These are phyloP conservation scores for Leucophenga varia DNA, from an alignment of 1,140 invertebrate species.

Conservation along the genomic window DNA sequence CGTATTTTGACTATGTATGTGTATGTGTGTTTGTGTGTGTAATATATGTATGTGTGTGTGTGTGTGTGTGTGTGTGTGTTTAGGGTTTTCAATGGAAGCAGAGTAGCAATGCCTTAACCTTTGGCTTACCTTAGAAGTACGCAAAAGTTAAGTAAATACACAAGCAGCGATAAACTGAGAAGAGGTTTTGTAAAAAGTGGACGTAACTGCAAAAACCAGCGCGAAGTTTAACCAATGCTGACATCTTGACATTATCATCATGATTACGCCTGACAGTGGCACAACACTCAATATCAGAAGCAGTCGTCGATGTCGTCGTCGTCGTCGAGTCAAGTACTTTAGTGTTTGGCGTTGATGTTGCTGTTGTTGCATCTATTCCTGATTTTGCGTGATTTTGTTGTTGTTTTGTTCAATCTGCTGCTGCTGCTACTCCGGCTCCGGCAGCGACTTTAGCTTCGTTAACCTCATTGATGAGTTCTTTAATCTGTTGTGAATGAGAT, in stretches of 20 bases:
- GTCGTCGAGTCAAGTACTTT: no score
- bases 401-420: neutral
- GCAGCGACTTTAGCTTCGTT: no score
- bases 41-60: constrained; percentile 6
- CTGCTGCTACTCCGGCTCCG: constrained; percentile 10
- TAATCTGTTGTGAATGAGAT: constrained; percentile 33
- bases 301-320: no score
- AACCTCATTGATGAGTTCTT: constrained; percentile 34
- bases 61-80: no score
- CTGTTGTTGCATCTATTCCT: no score
- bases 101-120: neutral
- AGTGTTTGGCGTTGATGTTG: no score
- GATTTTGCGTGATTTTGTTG: no score
- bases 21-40: constrained; percentile 4
- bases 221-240: constrained; percentile 15
- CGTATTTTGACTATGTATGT: constrained; percentile 31
- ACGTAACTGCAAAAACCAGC: constrained; percentile 31
- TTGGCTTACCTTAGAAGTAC: constrained; percentile 35
- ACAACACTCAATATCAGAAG: no score
- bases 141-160: constrained; percentile 45
- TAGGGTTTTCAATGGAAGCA: no score
- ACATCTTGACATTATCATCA: no score
- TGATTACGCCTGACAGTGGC: no score
- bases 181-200: constrained; percentile 41
- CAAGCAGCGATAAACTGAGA: constrained; percentile 33